Base-by-base conservation (phyloP, 1,140 invertebrate genomes). In the Cheumatopsyche charites region DNA sequence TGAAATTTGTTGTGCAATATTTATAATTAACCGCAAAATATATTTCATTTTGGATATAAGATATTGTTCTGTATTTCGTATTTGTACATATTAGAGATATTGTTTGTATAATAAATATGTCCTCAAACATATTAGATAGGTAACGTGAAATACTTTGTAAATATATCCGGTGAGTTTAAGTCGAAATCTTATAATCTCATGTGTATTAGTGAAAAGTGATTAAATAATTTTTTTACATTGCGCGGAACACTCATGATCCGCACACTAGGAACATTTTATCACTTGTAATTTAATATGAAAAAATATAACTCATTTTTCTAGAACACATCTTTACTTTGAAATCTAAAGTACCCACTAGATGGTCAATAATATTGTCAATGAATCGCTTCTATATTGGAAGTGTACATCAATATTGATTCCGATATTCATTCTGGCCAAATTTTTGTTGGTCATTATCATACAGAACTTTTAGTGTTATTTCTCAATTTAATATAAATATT, bases 11-110 rank as follows among this genome's bases (percentile, higher is more conserved):
- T 47, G 15, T 47, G 19, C 47, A 17, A 52, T 52, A 19, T 17
- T 52, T 9, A 17, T 52, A 17, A 4, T 45, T 4, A 45, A 4
- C 17, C 17, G 11, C 19, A 52, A 1, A 52, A 52, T 17, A 52
- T 52, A 52, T 52, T 52, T n/a, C 43, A 7, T 52, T 52, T 52
- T 52, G 47, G 47, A 17, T 52, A 52, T 52, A 17, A 47, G 45
- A 47, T 47, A 47, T 47, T 13, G 45, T 17, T 52, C 15, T 52
- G 47, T 52, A 52, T 52, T 17, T 52, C 15, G 15, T 17, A 36
- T 36, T 52, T 52, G 47, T 52, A 52, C 9, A 52, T 52, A 17
- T 52, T 19, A 17, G 7, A 12, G 13, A 17, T 19, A 52, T 13
- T 47, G 13, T 47, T 47, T 47, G 45, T 47, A 36, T n/a, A n/a